Conservation (phyloP, 2,113 vertebrate species). For the Stomatorhinus ivindoensis region DNA sequence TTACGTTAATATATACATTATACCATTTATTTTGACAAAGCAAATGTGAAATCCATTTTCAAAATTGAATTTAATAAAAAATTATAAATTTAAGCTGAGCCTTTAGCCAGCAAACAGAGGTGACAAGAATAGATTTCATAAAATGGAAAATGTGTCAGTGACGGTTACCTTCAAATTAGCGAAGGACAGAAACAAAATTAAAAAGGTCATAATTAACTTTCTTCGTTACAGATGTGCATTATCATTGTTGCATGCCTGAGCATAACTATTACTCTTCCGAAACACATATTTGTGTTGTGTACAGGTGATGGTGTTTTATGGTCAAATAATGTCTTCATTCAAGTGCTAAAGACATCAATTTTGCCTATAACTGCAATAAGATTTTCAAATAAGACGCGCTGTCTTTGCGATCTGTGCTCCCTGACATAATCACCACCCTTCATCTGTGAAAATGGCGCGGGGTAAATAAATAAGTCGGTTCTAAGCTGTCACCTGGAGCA, state of each 20-base stretch:
- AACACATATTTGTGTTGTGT: neutral
- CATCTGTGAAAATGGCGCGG: neutral
- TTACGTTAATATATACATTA: neutral
- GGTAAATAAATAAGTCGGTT: slow-evolving; percentile 5
- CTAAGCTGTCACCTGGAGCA: neutral
- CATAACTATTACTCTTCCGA: neutral
- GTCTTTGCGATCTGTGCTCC: neutral
- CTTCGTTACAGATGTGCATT: neutral
- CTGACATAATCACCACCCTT: neutral
- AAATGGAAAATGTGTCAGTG: neutral
- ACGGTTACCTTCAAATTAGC: neutral
- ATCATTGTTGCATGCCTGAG: neutral
- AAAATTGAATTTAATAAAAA: neutral
- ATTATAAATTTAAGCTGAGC: neutral
- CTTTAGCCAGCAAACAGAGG: neutral
- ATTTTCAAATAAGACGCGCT: neutral
- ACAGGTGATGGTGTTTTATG: neutral
- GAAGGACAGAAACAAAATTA: neutral
- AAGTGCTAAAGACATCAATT: neutral
- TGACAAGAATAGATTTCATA: neutral
- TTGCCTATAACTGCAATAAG: neutral
- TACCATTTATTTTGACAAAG: neutral
- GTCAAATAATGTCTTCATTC: neutral
- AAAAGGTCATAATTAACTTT: neutral
- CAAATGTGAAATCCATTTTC: neutral